A percentile compares a stretch with the other conserved stretches of the same genome.
These are phyloP conservation scores for Pagetopsis macropterus DNA, from an alignment of 2,797 vertebrate species.

Conservation along the genomic window DNA sequence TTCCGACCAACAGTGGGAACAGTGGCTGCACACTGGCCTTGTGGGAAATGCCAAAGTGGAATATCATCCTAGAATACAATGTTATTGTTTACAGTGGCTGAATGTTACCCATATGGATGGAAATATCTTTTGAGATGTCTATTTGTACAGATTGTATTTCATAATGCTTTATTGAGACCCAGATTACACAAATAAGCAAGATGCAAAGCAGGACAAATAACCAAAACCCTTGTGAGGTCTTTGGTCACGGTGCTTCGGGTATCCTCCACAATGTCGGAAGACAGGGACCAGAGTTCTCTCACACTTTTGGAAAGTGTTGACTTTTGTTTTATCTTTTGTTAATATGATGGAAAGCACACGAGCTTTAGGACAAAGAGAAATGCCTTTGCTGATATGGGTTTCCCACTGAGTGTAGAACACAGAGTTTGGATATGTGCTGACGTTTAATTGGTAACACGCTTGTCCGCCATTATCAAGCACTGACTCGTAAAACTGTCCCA, in stretches of 20 bases:
- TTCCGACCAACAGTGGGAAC: conserved; percentile 75
- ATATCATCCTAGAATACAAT: conserved; percentile 81
- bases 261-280: conserved; percentile 57
- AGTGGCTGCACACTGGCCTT: conserved; percentile 74
- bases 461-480: conserved; percentile 36
- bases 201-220: conserved; percentile 84
- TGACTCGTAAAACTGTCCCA: conserved; percentile 31
- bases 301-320: conserved; percentile 59
- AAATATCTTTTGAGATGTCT: conserved; percentile 84
- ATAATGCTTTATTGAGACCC: conserved; percentile 82
- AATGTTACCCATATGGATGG: conserved; percentile 82
- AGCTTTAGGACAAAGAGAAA: conserved; percentile 47
- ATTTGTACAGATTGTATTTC: conserved; percentile 87
- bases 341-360: conserved; percentile 60
- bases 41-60: conserved; percentile 83
- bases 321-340: conserved; percentile 59
- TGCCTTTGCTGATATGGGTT: conserved; percentile 45
- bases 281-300: conserved; percentile 63
- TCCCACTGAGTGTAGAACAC: conserved; percentile 51
- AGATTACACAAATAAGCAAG: conserved; percentile 82
- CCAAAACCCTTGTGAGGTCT: conserved; percentile 82
- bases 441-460: conserved; percentile 39
- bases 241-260: conserved; percentile 55
- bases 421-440: conserved; percentile 44
- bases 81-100: conserved; percentile 88